phyloP scores from a whole-genome alignment of 2,113 vertebrate genomes.

The Pantherophis guttatus region DNA sequence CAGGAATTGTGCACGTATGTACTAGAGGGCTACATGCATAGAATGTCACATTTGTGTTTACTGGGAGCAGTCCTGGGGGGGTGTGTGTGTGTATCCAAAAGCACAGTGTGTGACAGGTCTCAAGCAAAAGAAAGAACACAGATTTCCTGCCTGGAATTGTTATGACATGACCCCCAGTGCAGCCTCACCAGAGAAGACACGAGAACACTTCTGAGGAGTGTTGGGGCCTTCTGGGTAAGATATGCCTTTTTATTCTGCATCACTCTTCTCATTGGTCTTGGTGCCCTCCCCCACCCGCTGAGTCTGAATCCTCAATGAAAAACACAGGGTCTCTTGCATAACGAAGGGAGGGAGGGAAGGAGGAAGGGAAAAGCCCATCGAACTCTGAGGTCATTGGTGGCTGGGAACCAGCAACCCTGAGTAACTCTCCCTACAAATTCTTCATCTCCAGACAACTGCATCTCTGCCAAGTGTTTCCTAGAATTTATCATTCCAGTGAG shows the following conservation, averaged over 20 bases:
- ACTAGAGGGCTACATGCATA: not conserved
- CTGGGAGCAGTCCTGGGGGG: not conserved
- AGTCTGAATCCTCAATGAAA: not conserved
- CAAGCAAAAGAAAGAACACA: not conserved
- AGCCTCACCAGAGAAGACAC: not conserved
- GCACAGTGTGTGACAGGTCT: not conserved
- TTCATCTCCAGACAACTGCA: not conserved
- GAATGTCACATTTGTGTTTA: not conserved
- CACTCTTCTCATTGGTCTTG: not conserved
- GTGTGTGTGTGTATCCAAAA: not conserved
- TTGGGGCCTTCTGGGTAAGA: not conserved
- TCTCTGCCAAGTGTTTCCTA: slow-evolving; percentile 6
- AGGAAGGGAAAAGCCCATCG: not conserved
- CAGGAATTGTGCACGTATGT: not conserved
- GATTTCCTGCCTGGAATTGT: not conserved
- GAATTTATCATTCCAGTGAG: not conserved
- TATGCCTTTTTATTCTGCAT: slow-evolving; percentile 1
- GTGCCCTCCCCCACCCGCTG: not conserved
- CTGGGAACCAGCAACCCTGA: not conserved
- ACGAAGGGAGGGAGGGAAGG: not conserved
- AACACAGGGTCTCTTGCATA: not conserved
- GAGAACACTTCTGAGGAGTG: not conserved
- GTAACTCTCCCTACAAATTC: not conserved
- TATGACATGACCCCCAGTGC: not conserved
- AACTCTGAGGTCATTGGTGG: slow-evolving; percentile 14